Evolutionary conservation across 37 sponge, comb jelly and placozoan genomes (phyloP), one percentile per base, ranked within the genome.

Genomic region (Hexactinellida sp.): DNA sequence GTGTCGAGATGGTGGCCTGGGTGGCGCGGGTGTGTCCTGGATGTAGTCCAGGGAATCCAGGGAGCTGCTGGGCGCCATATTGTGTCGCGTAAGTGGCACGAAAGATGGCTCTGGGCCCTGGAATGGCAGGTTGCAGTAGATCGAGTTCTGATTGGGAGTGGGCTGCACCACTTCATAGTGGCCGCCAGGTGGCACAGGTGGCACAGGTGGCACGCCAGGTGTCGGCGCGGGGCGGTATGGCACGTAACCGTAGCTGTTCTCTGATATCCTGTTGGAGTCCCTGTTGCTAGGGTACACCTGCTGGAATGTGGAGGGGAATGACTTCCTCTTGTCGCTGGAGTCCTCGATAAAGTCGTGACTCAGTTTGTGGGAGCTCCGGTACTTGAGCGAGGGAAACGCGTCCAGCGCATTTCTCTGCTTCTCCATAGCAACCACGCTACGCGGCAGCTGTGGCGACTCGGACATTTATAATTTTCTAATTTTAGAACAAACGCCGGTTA

Each of bases 81-180:
- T 63, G 76, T 63, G 76, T 63, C 76, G 76, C 76, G 76, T 63
- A n/a, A 63, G 76, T 63, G 76, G 76, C 76, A 63, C 76, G 30
- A 63, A 63, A 25, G 76, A n/a, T n/a, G 76, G 76, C 3, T 63
- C 30, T 19, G 52, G 9, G 5, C 13, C 5, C 30, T 63, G 76
- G 76, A 63, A 63, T 63, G 76, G 76, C 1, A 63, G 76, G 34
- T 63, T 63, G 34, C 28, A 63, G 13, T 63, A 63, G 76, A 63
- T 1, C 1, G 76, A 23, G 13, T 7, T 32, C 3, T 10, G 76
- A 32, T 9, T 47, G 13, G 52, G 52, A n/a, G n/a, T n/a, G 52
- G 52, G 16, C 5, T 63, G 76, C 13, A n/a, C 5, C 76, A n/a
- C 76, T 28, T 63, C 76, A 63, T 10, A 63, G 30, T 10, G 21